These are phyloP conservation scores for Laspeyria flexula DNA, from an alignment of 2,888 invertebrate species.

Conservation along the genomic window DNA sequence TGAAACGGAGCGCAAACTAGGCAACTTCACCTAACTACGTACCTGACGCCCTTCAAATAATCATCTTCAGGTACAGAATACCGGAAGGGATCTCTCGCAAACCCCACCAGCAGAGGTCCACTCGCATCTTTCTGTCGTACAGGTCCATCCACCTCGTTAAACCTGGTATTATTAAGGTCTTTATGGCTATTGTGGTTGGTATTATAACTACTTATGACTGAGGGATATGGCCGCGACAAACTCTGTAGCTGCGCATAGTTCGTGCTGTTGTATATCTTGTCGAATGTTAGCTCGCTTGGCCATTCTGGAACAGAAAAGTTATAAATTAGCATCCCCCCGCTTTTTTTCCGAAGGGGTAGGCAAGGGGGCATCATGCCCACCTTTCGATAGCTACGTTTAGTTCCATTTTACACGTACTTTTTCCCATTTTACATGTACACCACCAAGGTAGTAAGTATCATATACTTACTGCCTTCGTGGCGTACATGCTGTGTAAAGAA, in stretches of 20 bases:
- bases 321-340: too few species aligned
- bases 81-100: constrained; percentile 75
- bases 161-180: constrained; percentile 49
- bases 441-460: too few species aligned
- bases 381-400: too few species aligned
- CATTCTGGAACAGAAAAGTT: constrained; percentile 64
- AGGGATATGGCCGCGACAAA: constrained; percentile 53
- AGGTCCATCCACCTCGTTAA: constrained; percentile 56
- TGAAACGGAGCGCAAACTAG: background rate
- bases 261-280: constrained; percentile 72
- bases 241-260: constrained; percentile 67
- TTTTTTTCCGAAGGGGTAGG: too few species aligned
- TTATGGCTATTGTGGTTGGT: constrained; percentile 44
- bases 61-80: constrained; percentile 73
- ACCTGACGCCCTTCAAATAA: constrained; percentile 74
- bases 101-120: constrained; percentile 64
- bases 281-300: constrained; percentile 63
- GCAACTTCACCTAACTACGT: too few species aligned
- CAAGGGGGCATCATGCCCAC: too few species aligned
- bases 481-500: too few species aligned
- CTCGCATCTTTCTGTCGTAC: constrained; percentile 41
- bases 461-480: too few species aligned
- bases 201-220: constrained; percentile 40
- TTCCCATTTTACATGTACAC: too few species aligned
- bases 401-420: too few species aligned